phyloP scores from a whole-genome alignment of 2,888 invertebrate species.

The Uropetala carovei region DNA sequence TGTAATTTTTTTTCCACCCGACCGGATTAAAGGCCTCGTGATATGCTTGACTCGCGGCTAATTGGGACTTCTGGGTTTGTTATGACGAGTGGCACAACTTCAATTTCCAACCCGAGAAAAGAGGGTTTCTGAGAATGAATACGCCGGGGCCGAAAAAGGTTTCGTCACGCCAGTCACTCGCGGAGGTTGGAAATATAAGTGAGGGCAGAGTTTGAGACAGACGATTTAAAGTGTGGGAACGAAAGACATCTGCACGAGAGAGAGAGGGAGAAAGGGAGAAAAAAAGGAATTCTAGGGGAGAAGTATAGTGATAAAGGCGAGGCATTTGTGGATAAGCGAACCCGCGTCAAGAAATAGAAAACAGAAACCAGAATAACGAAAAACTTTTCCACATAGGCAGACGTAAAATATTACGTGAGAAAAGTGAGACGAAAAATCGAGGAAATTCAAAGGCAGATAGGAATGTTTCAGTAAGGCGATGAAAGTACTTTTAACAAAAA shows the following conservation, averaged over 20 bases:
- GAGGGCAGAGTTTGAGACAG: not conserved
- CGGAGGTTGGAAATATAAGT: not conserved
- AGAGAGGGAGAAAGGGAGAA: not conserved
- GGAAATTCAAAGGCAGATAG: too few relatives aligned
- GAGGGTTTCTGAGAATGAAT: not conserved
- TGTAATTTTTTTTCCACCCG: not conserved
- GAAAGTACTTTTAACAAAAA: too few relatives aligned
- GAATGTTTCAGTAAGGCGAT: too few relatives aligned
- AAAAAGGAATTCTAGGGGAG: not conserved
- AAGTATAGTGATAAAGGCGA: too few relatives aligned
- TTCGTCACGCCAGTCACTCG: not conserved
- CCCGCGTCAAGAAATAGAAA: too few relatives aligned
- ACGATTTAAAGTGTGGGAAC: slow-evolving; percentile 22
- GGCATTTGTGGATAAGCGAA: too few relatives aligned
- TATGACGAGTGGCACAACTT: slow-evolving; percentile 16
- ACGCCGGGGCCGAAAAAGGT: not conserved
- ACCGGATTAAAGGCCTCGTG: not conserved
- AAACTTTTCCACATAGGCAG: too few relatives aligned
- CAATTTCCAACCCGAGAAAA: not conserved
- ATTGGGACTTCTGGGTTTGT: slow-evolving; percentile 3
- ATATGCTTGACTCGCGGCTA: not conserved
- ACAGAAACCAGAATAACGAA: too few relatives aligned
- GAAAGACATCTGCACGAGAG: not conserved
- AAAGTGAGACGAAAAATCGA: too few relatives aligned
- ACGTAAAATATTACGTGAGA: too few relatives aligned